Evolutionary conservation across 2,797 vertebrate genomes (phyloP), one percentile per base, ranked within the genome.

Genomic region (Gymnoscopelus microlampas): DNA sequence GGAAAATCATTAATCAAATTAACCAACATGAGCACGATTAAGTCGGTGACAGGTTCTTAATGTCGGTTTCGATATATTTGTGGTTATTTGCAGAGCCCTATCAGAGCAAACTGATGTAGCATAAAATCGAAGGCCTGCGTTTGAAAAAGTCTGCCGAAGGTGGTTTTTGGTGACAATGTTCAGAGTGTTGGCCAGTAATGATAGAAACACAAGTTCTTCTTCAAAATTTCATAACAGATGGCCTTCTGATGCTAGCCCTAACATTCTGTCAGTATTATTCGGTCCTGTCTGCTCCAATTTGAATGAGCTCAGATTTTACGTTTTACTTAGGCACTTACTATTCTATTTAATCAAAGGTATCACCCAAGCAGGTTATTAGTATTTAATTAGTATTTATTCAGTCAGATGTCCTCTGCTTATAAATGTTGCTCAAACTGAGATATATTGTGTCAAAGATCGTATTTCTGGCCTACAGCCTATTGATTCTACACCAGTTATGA

Each of bases 81-180:
- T 29, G 26, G 26, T 29, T 29, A 29, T 29, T 29, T 29, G 26
- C 2, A 1, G 1, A 58, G 32, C 49, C 48, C 7, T 54, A 64
- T 29, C 53, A 60, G 10, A 56, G 35, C 49, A 68, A 58, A 44
- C 51, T 75, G 70, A 69, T 79, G 39, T 51, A 60, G 53, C 51
- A 11, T 57, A 32, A 67, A 57, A 60, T 53, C 13, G 19, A 19
- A 66, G 29, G 32, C 9, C 26, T 70, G 61, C 26, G 68, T 80
- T 56, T 77, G 6, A 67, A 71, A 62, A 60, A 68, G 48, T 59
- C 39, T 62, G 11, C 48, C 9, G 14, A 29, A 47, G 58, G 2
- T 23, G 26, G 2, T 35, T 66, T 63, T 60, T 73, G 19, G 57
- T 64, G 24, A 65, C 44, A 44, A 44, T 44, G 39, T 35, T 35